These are phyloP conservation scores for Schizotus pectinicornis DNA, from an alignment of 2,888 invertebrate species.

Conservation along the genomic window DNA sequence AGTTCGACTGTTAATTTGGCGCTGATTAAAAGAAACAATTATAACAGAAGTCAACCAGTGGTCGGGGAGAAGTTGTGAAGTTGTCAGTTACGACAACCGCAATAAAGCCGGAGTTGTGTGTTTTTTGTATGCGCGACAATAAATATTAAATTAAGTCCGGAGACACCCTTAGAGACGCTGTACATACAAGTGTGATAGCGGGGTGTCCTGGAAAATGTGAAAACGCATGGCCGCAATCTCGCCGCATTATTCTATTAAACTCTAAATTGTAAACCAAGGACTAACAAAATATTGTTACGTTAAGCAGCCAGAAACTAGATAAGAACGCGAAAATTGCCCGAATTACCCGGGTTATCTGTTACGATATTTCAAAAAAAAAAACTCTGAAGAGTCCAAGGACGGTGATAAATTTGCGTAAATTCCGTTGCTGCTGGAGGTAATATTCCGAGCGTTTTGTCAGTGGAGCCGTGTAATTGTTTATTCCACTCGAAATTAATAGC, in stretches of 20 bases:
- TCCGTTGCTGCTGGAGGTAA: too few relatives aligned
- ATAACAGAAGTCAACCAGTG: too few relatives aligned
- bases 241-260: constrained; percentile 17
- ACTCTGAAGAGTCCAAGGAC: too few relatives aligned
- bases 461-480: too few relatives aligned
- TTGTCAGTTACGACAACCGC: too few relatives aligned
- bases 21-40: constrained; percentile 1
- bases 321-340: too few relatives aligned
- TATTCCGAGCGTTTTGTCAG: too few relatives aligned
- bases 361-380: too few relatives aligned
- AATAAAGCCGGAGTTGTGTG: neutral
- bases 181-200: constrained; percentile 5
- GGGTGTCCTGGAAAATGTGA: constrained; percentile 14
- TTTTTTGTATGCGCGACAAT: constrained; percentile 18
- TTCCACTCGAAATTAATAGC: too few relatives aligned
- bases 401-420: too few relatives aligned
- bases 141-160: constrained; percentile 17
- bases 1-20: constrained; percentile 8
- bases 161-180: constrained; percentile 3
- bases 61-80: too few relatives aligned
- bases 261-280: constrained; percentile 10
- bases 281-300: constrained; percentile 19
- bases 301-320: neutral
- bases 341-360: too few relatives aligned
- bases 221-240: constrained; percentile 18